Percentiles rank a stretch among this genome's conserved stretches.
Conservation (phyloP, 2,113 vertebrate genomes). For the Semicossyphus pulcher region DNA sequence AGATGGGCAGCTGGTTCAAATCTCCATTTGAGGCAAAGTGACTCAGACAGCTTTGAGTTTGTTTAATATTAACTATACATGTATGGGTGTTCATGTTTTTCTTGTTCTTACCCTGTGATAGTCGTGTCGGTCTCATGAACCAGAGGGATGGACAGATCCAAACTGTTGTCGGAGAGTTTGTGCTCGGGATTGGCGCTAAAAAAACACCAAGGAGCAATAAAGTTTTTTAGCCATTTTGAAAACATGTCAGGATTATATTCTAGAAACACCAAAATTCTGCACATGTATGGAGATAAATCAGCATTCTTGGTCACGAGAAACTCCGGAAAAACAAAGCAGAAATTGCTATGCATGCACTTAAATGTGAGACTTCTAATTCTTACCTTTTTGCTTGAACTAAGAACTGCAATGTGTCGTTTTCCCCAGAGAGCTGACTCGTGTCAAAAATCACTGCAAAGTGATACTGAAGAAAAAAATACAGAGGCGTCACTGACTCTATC, state of each 20-base stretch:
- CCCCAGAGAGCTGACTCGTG: constrained; percentile 92
- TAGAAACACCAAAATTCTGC: neutral
- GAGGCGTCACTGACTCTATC: neutral
- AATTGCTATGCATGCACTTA: neutral
- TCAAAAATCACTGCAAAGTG: constrained; percentile 97
- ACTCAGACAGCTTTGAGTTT: constrained; percentile 12
- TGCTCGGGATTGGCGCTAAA: constrained; percentile 91
- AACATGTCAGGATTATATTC: neutral
- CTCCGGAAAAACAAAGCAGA: too few relatives aligned
- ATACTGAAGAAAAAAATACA: constrained; percentile 82
- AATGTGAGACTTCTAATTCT: neutral
- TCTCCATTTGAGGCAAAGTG: neutral
- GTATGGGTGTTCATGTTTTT: neutral
- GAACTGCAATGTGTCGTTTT: constrained; percentile 90
- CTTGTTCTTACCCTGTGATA: constrained; percentile 88
- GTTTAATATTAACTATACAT: neutral
- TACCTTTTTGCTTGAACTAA: constrained; percentile 93
- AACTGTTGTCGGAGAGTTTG: constrained; percentile 90
- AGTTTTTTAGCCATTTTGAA: neutral
- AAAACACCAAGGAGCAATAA: constrained; percentile 56
- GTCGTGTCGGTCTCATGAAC: constrained; percentile 95
- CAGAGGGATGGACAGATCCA: constrained; percentile 88
- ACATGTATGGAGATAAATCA: neutral
- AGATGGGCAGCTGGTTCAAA: constrained; percentile 32
- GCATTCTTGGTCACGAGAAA: neutral